Percentiles rank a stretch among this genome's conserved stretches.
Evolutionary conservation across 2,888 invertebrate species (phyloP).

Genomic region (Callinectes sapidus): DNA sequence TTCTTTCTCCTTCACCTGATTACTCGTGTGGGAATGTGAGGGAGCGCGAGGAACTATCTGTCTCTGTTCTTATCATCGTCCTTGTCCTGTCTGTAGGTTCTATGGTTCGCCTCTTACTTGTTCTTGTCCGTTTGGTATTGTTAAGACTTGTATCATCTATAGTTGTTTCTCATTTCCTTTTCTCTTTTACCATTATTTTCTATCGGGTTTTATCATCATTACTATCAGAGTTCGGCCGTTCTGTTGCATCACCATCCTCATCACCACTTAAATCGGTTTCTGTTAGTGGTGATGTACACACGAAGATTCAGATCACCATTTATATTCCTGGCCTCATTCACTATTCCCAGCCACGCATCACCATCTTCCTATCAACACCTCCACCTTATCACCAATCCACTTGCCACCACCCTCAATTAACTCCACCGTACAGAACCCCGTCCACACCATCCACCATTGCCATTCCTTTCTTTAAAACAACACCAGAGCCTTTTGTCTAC

Average conservation of each 20-base stretch:
- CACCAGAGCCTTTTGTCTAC: neutral
- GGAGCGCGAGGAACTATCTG: neutral
- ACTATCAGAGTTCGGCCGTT: neutral
- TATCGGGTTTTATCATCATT: too few species aligned
- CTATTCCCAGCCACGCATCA: neutral
- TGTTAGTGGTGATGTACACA: neutral
- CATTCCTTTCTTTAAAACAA: neutral
- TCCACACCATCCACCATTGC: neutral
- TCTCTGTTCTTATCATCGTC: neutral
- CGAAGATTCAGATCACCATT: neutral
- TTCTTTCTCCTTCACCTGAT: neutral
- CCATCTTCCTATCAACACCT: neutral
- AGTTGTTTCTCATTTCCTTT: too few species aligned
- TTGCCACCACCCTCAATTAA: neutral
- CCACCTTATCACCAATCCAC: neutral
- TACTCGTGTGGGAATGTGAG: neutral
- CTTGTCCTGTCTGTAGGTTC: neutral
- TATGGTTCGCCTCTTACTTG: neutral
- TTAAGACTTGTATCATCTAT: too few species aligned
- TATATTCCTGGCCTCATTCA: neutral
- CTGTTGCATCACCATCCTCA: neutral
- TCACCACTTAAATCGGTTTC: neutral
- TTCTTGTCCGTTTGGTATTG: too few species aligned
- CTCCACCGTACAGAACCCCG: neutral
- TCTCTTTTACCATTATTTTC: too few species aligned